phyloP scores from a whole-genome alignment of 2,113 vertebrate species.

The Morone saxatilis region DNA sequence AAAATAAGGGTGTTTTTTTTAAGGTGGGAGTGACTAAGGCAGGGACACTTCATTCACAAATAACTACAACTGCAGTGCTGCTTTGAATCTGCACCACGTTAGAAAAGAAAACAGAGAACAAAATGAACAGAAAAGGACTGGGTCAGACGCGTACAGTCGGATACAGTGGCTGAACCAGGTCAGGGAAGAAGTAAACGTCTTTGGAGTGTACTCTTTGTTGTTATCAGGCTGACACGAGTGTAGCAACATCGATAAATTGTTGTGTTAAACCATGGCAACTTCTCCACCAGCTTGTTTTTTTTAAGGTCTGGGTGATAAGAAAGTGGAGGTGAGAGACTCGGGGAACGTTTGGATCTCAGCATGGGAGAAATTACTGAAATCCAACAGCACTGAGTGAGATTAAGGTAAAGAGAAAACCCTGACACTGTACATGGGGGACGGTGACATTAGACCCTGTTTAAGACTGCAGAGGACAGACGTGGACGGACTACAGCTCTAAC shows the following conservation, averaged over 20 bases:
- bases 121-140: conserved; percentile 44
- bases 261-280: conserved; percentile 64
- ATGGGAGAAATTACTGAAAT: conserved; percentile 51
- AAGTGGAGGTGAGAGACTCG: conserved; percentile 59
- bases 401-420: conserved; percentile 65
- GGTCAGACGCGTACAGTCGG: conserved; percentile 32
- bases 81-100: conserved; percentile 43
- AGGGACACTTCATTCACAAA: conserved; percentile 66
- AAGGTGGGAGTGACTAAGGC: conserved; percentile 73
- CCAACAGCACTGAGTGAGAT: conserved; percentile 60
- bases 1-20: conserved; percentile 48
- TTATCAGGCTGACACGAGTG: conserved; percentile 43
- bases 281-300: conserved; percentile 48
- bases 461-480: conserved; percentile 81
- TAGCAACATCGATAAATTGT: conserved; percentile 49
- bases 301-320: conserved; percentile 79
- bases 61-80: conserved; percentile 25
- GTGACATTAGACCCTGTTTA: conserved; percentile 82
- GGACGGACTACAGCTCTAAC: conserved; percentile 59
- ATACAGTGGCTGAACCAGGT: conserved; percentile 58
- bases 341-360: conserved; percentile 45
- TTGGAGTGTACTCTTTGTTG: conserved; percentile 72
- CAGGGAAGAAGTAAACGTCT: conserved; percentile 76
- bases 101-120: conserved; percentile 18
- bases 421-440: conserved; percentile 59